Evolutionary conservation across 2,888 invertebrate species (phyloP).

Genomic region (Pyrocoelia pectoralis): DNA sequence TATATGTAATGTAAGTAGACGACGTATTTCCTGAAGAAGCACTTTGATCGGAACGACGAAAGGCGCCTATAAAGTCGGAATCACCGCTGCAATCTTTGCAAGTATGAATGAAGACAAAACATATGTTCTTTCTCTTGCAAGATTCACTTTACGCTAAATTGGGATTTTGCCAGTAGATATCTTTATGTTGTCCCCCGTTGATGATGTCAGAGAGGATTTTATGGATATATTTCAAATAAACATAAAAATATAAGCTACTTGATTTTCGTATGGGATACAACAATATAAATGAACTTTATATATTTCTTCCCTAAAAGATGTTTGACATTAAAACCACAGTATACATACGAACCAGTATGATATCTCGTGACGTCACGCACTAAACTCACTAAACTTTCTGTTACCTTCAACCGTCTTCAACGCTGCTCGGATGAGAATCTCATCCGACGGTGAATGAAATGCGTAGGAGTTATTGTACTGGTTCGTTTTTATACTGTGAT

Average conservation of each 20-base stretch:
- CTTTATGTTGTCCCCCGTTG: slow-evolving; percentile 43
- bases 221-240: slow-evolving; percentile 46
- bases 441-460: too few relatives aligned
- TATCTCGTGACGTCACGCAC: too few relatives aligned
- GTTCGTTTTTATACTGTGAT: too few relatives aligned
- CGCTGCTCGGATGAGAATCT: too few relatives aligned
- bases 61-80: slow-evolving; percentile 46
- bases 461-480: too few relatives aligned
- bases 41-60: slow-evolving; percentile 30
- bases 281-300: slow-evolving; percentile 11
- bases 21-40: slow-evolving; percentile 31
- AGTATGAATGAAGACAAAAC: slow-evolving; percentile 43
- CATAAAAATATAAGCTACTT: slow-evolving; percentile 44
- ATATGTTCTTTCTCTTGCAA: slow-evolving; percentile 43
- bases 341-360: too few relatives aligned
- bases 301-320: slow-evolving; percentile 2
- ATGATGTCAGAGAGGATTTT: slow-evolving; percentile 39
- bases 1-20: slow-evolving; percentile 39
- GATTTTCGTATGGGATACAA: slow-evolving; percentile 21
- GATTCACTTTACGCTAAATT: slow-evolving; percentile 40
- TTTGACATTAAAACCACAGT: slow-evolving; percentile 10
- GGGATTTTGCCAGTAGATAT: slow-evolving; percentile 33
- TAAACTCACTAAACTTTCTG: too few relatives aligned
- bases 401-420: too few relatives aligned
- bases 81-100: slow-evolving; percentile 40